Conservation (phyloP, 2,113 vertebrate species). For the Semicossyphus pulcher region DNA sequence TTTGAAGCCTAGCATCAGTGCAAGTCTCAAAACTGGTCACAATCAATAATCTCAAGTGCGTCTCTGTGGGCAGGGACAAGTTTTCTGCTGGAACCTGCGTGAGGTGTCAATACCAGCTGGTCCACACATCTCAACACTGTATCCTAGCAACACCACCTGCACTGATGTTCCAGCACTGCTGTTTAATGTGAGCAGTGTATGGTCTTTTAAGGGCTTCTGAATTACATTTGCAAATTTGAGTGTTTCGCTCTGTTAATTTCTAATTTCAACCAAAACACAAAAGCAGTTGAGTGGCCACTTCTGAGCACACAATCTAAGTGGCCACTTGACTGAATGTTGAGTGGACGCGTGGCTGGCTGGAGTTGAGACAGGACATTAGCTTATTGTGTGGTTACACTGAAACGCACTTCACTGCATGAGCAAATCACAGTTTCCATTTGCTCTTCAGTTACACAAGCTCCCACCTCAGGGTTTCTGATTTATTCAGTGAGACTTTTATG, state of each 20-base stretch:
- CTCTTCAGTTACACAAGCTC: not conserved
- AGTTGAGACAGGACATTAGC: conserved; percentile 28
- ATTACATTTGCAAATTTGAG: conserved; percentile 32
- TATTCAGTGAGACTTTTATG: conserved; percentile 41
- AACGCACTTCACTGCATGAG: not conserved
- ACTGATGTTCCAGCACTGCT: fast-evolving
- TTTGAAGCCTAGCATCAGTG: not conserved
- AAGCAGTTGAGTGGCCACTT: conserved; percentile 47
- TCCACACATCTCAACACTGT: conserved; percentile 7
- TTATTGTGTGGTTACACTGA: conserved; percentile 9
- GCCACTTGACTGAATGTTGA: conserved; percentile 35
- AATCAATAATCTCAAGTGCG: not conserved
- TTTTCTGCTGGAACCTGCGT: not conserved
- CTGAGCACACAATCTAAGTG: conserved; percentile 29
- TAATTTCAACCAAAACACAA: conserved; percentile 41
- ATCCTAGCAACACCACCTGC: conserved; percentile 40
- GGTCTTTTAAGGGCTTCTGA: conserved; percentile 14
- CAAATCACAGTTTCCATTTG: conserved; percentile 4
- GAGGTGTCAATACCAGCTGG: not conserved
- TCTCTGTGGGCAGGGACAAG: not conserved
- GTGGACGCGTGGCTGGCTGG: conserved; percentile 34
- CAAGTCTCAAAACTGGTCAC: not conserved
- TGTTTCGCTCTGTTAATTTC: conserved; percentile 43
- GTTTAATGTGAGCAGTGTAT: conserved; percentile 4
- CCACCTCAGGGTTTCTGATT: not conserved